Conservation (phyloP, 2,888 invertebrate species). For the Heliconius cydno region DNA sequence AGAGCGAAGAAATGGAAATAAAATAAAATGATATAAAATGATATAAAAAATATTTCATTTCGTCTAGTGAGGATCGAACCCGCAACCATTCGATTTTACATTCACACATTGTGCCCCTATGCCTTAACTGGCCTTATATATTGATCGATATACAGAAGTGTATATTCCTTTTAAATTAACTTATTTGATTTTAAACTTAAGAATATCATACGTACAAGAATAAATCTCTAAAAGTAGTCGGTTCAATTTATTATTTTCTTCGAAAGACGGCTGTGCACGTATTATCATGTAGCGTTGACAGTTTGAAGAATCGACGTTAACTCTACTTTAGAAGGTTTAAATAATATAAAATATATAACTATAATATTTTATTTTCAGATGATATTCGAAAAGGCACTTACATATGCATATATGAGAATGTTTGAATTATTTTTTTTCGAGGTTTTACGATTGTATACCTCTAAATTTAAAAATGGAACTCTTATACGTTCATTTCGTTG, state of each 20-base stretch:
- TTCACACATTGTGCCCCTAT: no score
- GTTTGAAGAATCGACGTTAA: neutral
- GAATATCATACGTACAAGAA: neutral
- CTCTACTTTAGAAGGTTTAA: neutral
- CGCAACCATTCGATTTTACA: no score
- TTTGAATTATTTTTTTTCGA: neutral
- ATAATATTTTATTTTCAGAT: neutral
- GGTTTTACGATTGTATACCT: no score
- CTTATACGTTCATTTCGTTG: no score
- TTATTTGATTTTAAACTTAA: neutral
- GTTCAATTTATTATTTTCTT: neutral
- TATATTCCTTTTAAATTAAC: neutral
- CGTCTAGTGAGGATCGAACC: no score
- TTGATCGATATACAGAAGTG: no score
- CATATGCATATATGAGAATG: neutral
- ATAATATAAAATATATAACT: neutral
- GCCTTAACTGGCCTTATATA: no score
- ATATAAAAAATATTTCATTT: no score
- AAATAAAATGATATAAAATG: no score
- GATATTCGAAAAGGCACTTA: neutral
- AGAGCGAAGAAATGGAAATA: no score
- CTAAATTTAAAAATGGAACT: no score
- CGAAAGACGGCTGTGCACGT: neutral
- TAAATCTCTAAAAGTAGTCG: neutral
- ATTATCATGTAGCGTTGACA: constrained; percentile 3